Evolutionary conservation across 2,888 invertebrate species (phyloP).

Genomic region (Ethmia dodecea): DNA sequence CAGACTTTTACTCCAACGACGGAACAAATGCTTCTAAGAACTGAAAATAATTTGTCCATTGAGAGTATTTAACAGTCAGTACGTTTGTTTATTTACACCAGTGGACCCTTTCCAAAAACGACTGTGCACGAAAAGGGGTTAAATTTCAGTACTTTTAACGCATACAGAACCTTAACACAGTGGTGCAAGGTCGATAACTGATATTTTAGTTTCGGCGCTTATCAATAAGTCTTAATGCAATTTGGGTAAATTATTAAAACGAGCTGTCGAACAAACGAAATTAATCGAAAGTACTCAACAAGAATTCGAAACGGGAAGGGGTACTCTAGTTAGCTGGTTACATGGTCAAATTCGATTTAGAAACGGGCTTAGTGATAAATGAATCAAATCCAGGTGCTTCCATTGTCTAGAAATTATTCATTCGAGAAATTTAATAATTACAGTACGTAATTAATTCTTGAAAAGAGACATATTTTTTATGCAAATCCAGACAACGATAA

Average conservation of each 20-base stretch:
- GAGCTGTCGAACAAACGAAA: conserved; percentile 54
- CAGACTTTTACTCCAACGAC: too few species aligned
- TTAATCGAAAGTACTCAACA: conserved; percentile 61
- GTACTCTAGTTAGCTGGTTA: conserved; percentile 9
- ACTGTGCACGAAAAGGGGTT: conserved; percentile 25
- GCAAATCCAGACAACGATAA: too few species aligned
- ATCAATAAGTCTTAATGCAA: conserved; percentile 28
- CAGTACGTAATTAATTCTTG: too few species aligned
- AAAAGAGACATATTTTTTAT: too few species aligned
- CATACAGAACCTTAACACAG: conserved; percentile 28
- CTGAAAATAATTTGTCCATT: conserved; percentile 49
- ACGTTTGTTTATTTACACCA: conserved; percentile 51
- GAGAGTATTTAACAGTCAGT: conserved; percentile 46
- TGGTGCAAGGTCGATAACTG: conserved; percentile 29
- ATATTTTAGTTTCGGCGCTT: conserved; percentile 23
- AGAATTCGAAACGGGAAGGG: conserved; percentile 41
- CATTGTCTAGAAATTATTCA: too few species aligned
- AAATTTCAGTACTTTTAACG: conserved; percentile 20
- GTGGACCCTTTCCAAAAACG: conserved; percentile 32
- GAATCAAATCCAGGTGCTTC: too few species aligned
- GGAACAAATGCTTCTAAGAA: conserved; percentile 35
- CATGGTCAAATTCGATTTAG: too few species aligned
- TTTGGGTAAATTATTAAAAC: conserved; percentile 56
- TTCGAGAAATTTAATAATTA: too few species aligned
- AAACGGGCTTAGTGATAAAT: too few species aligned